Evolutionary conservation across 2,797 vertebrate species (phyloP), one percentile per base, ranked within the genome.

Genomic region (Ibycter americanus): DNA sequence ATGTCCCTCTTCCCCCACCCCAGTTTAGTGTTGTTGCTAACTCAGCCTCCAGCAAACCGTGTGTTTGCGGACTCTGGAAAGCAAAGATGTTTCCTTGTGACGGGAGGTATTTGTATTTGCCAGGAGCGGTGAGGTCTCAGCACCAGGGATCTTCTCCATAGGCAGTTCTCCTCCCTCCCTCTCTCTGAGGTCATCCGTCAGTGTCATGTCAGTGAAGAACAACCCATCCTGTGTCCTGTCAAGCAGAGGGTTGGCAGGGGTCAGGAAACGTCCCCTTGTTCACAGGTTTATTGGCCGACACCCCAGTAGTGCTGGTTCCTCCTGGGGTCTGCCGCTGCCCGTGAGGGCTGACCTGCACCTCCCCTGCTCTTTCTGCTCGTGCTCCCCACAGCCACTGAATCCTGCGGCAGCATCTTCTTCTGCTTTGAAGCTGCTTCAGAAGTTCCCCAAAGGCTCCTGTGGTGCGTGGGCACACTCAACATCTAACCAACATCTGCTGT

Each of bases 311-410:
- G 67, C 32, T 16, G 63, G 26, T 18, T 65, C 36, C 34, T 71
- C 23, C 74, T 8, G 8, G 63, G 15, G 5, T 62, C 74, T 55
- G 15, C 44, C 34, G 3, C 20, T 19, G 19, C 65, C 58, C 3
- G 3, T 34, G 0, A 23, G 31, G 20, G 17, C 56, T 56, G 61
- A 18, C 7, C 51, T 55, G 18, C 38, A 1, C 38, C 27, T 22
- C 31, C 66, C 40, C 58, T 6, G 21, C 27, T n/a, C 73, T 19
- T 61, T 12, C 66, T 25, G 51, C 18, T 19, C 4, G 0, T 4
- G 32, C 15, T 42, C 29, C 61, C 29, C 51, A 0, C 13, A 8
- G 23, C 11, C 2, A 0, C 36, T 2, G 31, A 18, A 22, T 23
- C 52, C 83, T 22, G 38, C n/a, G 67, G 36, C 61, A 58, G 38